Evolutionary conservation across 2,113 vertebrate genomes (phyloP), one percentile per base, ranked within the genome.

Genomic region (Puffinus mauretanicus): DNA sequence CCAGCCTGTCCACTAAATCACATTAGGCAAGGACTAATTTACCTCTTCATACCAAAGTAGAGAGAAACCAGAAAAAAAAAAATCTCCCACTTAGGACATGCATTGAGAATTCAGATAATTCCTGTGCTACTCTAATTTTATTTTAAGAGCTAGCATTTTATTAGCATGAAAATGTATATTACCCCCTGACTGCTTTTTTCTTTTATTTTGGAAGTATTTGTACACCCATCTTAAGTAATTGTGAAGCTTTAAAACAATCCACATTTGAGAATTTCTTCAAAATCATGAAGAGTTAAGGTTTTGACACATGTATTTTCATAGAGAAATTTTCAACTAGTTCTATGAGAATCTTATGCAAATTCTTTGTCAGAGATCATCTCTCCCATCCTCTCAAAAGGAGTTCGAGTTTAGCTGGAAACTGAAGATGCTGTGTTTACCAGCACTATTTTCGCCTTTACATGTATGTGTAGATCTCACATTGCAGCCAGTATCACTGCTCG

Each of bases 21-120:
- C 61, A 92, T 96, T 93, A 96, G 88, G 90, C 95, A 96, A 97
- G 82, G 83, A 84, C 90, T 92, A 88, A 91, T 95, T 89, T 93
- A 85, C 83, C 86, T 94, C 73, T 96, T 94, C 70, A 29, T 93
- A 85, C 84, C 71, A 80, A 94, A 93, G 83, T 47, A 87, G 75
- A 90, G 61, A 84, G 57, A 81, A 96, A 78, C 36, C 22, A 91
- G 70, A 65, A 38, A 81, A 89, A 89, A 89, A 38, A 44, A 40
- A 65, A n/a, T 11, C 27, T 91, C 16, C 18, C 12, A 54, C 62
- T 90, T 93, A 87, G 27, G 52, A 91, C 40, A 46, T 30, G 70
- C 1, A 0, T 62, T 85, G 66, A 93, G 87, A 93, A 95, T 94
- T 73, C 46, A 85, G 40, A 24, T 71, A 87, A 94, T 85, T 90